phyloP scores from a whole-genome alignment of 2,113 vertebrate species.

The Rostratula benghalensis region DNA sequence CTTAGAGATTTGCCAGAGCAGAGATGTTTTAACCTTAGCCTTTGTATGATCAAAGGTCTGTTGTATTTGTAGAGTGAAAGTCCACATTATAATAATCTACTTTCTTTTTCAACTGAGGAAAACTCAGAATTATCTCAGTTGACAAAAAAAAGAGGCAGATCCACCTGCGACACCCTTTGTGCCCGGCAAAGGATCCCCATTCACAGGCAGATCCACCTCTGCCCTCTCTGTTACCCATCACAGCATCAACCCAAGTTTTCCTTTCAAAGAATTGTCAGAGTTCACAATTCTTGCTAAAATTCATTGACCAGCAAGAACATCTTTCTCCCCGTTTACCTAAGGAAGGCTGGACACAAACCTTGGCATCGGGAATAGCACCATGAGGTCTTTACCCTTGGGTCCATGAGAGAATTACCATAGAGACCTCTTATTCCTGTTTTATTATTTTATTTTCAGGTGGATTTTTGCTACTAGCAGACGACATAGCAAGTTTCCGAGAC shows the following conservation, averaged over 20 bases:
- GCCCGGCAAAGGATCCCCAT: neutral
- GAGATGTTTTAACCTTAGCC: neutral
- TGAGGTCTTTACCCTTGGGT: fast-evolving
- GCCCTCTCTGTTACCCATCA: neutral
- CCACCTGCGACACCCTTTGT: fast-evolving
- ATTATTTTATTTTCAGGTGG: neutral
- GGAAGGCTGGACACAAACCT: neutral
- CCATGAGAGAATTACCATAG: fast-evolving
- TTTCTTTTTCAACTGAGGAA: neutral
- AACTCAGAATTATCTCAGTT: fast-evolving
- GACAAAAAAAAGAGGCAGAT: neutral
- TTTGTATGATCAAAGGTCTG: neutral
- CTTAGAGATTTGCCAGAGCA: neutral
- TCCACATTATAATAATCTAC: neutral
- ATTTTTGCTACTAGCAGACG: neutral
- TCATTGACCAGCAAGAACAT: fast-evolving
- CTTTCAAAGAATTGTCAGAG: neutral
- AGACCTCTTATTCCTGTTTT: neutral
- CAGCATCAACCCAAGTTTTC: neutral
- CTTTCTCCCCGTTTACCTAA: neutral
- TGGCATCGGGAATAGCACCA: neutral
- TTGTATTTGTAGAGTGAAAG: neutral
- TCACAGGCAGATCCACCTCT: neutral
- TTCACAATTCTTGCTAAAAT: neutral
- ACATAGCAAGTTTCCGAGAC: neutral